These are phyloP conservation scores for Paracentrotus lividus DNA, from an alignment of 53 echinoderm and acorn worm species.

Conservation along the genomic window DNA sequence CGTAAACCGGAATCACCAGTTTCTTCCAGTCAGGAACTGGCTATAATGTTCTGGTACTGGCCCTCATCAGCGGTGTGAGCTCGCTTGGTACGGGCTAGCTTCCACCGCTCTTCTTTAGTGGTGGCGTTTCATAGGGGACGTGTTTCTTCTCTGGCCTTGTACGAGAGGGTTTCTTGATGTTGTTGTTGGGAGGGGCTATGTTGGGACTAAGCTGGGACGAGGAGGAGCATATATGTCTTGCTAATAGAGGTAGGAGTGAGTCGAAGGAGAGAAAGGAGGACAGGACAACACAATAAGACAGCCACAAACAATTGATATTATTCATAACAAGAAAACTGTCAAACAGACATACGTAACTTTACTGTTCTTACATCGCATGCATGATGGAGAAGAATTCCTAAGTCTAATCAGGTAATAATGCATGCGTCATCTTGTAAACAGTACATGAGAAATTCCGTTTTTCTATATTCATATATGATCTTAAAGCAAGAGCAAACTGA, in stretches of 20 bases:
- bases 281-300: slow-evolving; percentile 30
- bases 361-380: no score
- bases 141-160: slow-evolving; percentile 79
- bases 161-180: slow-evolving; percentile 61
- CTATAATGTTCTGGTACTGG: slow-evolving; percentile 79
- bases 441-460: no score
- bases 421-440: no score
- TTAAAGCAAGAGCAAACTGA: no score
- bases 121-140: slow-evolving; percentile 86
- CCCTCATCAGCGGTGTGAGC: slow-evolving; percentile 64
- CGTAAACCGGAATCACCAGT: slow-evolving; percentile 90
- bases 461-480: no score
- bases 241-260: slow-evolving; percentile 12
- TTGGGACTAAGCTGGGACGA: slow-evolving; percentile 59
- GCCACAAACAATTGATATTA: neutral
- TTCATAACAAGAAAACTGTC: neutral
- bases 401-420: no score
- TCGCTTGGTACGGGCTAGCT: slow-evolving; percentile 52
- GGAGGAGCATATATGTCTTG: slow-evolving; percentile 65
- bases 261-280: neutral
- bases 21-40: slow-evolving; percentile 83
- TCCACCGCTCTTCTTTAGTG: slow-evolving; percentile 65
- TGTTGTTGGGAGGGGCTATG: slow-evolving; percentile 61
- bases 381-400: no score
- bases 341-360: no score